phyloP scores from a whole-genome alignment of 2,888 invertebrate genomes.

The Gisinianus flammeolus region DNA sequence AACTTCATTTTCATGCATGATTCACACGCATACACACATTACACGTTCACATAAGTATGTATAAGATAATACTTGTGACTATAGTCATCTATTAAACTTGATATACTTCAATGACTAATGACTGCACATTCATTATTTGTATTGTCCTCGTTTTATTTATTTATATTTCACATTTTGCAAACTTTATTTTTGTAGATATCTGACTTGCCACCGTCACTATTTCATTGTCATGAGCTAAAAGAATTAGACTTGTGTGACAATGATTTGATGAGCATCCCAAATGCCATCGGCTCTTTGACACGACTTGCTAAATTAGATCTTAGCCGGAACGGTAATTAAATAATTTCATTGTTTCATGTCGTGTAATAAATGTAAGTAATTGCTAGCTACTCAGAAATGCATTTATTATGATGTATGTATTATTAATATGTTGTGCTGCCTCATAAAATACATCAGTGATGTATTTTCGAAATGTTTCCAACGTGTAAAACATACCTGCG shows the following conservation, averaged over 20 bases:
- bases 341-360: neutral
- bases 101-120: neutral
- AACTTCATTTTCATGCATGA: too few relatives aligned
- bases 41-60: too few relatives aligned
- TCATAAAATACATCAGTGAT: too few relatives aligned
- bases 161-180: neutral
- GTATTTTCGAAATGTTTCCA: too few relatives aligned
- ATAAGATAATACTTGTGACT: too few relatives aligned
- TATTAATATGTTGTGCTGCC: too few relatives aligned
- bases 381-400: too few relatives aligned
- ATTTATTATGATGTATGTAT: neutral
- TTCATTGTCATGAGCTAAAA: conserved; percentile 89
- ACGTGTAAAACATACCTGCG: too few relatives aligned
- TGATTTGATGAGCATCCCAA: conserved; percentile 83
- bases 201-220: conserved; percentile 83
- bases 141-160: neutral
- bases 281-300: conserved; percentile 83
- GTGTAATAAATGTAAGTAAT: too few relatives aligned
- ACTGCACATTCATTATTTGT: too few relatives aligned
- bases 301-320: conserved; percentile 82
- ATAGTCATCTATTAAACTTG: too few relatives aligned
- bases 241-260: conserved; percentile 84
- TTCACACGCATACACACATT: too few relatives aligned
- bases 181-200: conserved; percentile 67
- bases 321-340: conserved; percentile 76